Base-by-base conservation (phyloP, 2,888 invertebrate species). In the Camponotus fellah region DNA sequence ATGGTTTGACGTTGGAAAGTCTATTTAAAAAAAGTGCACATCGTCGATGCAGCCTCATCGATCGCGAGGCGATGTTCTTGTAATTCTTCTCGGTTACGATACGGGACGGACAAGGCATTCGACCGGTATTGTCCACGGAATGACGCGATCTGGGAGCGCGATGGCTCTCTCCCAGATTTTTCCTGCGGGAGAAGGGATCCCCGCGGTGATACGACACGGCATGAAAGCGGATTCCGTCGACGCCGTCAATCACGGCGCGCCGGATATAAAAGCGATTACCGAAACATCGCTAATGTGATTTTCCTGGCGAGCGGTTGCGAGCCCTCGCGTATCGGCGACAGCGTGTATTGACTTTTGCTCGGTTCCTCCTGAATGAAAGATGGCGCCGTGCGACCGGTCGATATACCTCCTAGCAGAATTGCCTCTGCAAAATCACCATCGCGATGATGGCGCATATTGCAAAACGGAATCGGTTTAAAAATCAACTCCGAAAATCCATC, bases 281-380 rank as follows among this genome's bases (percentile, higher is more conserved):
- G 91, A 91, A 90, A 91, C 88, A 91, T 91, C 89, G 84, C 91
- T 91, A 91, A 91, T 88, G 87, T 88, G 91, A 91, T 91, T 91
- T 91, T 90, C 90, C 83, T 64, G 84, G n/a, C 88, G 89, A 88
- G 69, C 88, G 84, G 86, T 37, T 85, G 58, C 37, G 60, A 72
- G 83, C 85, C 86, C 85, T 83, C 71, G 72, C 62, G 60, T 85
- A 84, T 81, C 88, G 68, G 65, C 82, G 82, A 81, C 86, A 69
- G 85, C 81, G 75, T 82, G 62, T 76, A 75, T 56, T 83, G 87
- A 88, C 85, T 89, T 89, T 85, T 85, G 86, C 85, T 84, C 71
- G 85, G 83, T 85, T 88, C 81, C 71, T 71, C 71, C 56, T 56
- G 82, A 83, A 77, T 83, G 75, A 83, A 85, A 82, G 83, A 84